Base-by-base conservation (phyloP, 2,797 vertebrate genomes). In the Muraenolepis orangiensis region DNA sequence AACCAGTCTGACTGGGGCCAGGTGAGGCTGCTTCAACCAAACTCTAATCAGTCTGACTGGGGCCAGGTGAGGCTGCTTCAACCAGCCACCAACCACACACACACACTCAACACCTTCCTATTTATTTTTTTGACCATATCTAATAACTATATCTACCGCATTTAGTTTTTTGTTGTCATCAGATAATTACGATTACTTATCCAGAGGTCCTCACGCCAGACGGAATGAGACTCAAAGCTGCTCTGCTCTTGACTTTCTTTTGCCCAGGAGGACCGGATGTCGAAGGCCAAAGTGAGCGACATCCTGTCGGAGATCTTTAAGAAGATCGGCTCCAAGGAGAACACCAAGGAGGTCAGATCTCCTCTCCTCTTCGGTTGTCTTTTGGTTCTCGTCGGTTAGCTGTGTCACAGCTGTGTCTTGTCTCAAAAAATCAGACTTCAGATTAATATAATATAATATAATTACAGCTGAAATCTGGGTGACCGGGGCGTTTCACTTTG, bases 271-370 rank as follows among this genome's bases (percentile, higher is more conserved):
- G 97, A 99, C 76, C 96, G 97, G 66, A 94, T 96, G 90, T 96
- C 96, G 0, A 99, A 98, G 88, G 95, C 96, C 28, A 99, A 98
- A 91, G 96, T 97, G 79, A 98, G 96, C 2, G 97, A 99, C 88
- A 96, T 98, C 84, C 94, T 99, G 85, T 96, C 96, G 29, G 98
- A 99, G 85, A 99, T 99, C 89, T 99, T 99, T 88, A 99, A 98
- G 92, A 99, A 99, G 92, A 99, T 99, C 67, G 97, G 98, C 69
- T 99, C 97, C 77, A 99, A 99, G 91, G 98, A 99, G 85, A 99
- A 99, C 84, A 98, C 97, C 3, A 98, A 98, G 87, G 97, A 99
- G 95, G 98, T 64, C n/a, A 26, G 57, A 64, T 64, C 57, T 64
- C 10, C 57, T 13, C n/a, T 61, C 57, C n/a, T n/a, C n/a, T n/a